Conservation (phyloP, 2,888 invertebrate genomes). For the Xylocampa areola region DNA sequence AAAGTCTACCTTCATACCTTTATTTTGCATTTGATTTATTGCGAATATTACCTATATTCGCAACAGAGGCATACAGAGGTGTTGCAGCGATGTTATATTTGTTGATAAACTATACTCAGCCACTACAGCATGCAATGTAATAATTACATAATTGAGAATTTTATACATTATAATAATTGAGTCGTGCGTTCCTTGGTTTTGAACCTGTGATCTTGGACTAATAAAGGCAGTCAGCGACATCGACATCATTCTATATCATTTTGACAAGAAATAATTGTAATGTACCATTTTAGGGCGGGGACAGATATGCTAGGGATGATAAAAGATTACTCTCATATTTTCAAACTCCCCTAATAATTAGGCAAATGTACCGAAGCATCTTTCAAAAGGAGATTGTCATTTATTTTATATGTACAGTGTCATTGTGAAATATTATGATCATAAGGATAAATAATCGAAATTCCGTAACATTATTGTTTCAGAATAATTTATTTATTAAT, state of each 20-base stretch:
- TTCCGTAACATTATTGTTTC: too few relatives aligned
- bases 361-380: conserved; percentile 52
- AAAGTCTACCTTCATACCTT: too few relatives aligned
- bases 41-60: too few relatives aligned
- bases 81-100: too few relatives aligned
- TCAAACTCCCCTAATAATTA: conserved; percentile 64
- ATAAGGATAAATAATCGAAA: not conserved
- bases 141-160: too few relatives aligned
- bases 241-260: conserved; percentile 24
- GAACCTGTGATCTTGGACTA: conserved; percentile 4
- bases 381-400: conserved; percentile 49
- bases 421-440: conserved; percentile 29
- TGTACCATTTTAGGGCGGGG: conserved; percentile 54
- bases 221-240: conserved; percentile 19
- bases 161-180: too few relatives aligned
- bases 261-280: conserved; percentile 41
- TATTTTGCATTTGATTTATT: too few relatives aligned
- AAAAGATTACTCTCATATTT: conserved; percentile 71
- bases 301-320: conserved; percentile 56
- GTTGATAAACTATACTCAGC: too few relatives aligned
- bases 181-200: too few relatives aligned
- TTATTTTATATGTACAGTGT: conserved; percentile 45
- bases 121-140: too few relatives aligned
- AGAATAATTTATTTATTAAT: too few relatives aligned
- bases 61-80: too few relatives aligned